Evolutionary conservation across 1,140 invertebrate species (phyloP), one percentile per base, ranked within the genome.

Genomic region (Neodiprion lecontei): DNA sequence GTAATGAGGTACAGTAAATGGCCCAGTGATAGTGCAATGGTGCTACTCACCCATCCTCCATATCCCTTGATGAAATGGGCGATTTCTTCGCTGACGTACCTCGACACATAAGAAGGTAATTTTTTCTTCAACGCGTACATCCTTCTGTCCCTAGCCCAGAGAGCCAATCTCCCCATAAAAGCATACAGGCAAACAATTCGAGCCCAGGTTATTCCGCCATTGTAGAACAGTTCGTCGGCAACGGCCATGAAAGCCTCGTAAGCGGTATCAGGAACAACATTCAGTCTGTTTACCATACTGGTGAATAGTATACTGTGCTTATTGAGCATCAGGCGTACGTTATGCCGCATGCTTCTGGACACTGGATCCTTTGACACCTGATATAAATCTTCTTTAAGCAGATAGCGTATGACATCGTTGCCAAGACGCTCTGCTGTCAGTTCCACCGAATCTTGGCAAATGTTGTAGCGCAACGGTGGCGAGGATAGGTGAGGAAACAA

Each of bases 181-280:
- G 91, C 90, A 79, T 91, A 92, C 4, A 92, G 85, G 75, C 90
- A 90, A n/a, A 92, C 88, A 68, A 92, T 90, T 77, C 91, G 88
- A 9, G 91, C 90, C 91, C 91, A 92, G 74, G 91, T 91, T 68
- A 91, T 87, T 49, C 80, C 83, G 11, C 83, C 86, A 66, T 91
- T 82, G n/a, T 83, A 86, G 81, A 92, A 92, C 11, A 92, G 83
- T 83, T 92, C 90, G 80, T 92, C 89, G n/a, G 90, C 90, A 47
- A 92, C 89, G 68, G 86, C 88, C 48, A 87, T 87, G 80, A 92
- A 92, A 65, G 90, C 89, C 68, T 89, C 84, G 77, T 91, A 91
- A 12, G 89, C 87, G 23, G 89, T 90, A 50, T 88, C 87, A 49
- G 89, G 88, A 53, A 88, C 85, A 14, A 91, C 86, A 74, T 91